Percentiles rank a stretch among this genome's conserved stretches.
Evolutionary conservation across 2,888 invertebrate genomes (phyloP).

Genomic region (Campoplex nolae): DNA sequence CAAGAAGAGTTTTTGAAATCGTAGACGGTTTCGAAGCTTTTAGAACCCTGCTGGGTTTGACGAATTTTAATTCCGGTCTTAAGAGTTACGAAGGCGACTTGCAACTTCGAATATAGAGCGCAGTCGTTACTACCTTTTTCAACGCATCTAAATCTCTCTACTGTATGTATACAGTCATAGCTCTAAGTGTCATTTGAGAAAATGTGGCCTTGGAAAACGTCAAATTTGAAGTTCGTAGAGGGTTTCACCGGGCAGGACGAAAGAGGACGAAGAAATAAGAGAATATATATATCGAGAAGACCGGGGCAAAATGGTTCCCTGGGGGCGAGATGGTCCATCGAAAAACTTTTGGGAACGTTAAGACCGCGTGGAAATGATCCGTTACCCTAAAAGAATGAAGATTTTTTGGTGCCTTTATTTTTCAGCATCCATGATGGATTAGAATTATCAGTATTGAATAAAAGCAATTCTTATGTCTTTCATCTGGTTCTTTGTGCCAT

Average conservation of each 20-base stretch:
- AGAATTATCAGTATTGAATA: background rate
- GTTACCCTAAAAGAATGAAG: background rate
- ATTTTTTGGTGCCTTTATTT: background rate
- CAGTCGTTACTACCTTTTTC: constrained; percentile 23
- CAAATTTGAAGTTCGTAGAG: constrained; percentile 45
- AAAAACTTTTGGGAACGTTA: background rate
- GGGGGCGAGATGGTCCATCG: background rate
- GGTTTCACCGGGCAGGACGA: constrained; percentile 23
- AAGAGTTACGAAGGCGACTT: background rate
- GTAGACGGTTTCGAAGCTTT: constrained; percentile 14
- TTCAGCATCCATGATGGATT: background rate
- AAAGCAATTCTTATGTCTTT: background rate
- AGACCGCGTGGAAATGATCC: background rate
- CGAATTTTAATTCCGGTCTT: constrained; percentile 22
- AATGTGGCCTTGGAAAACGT: constrained; percentile 53
- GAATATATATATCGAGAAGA: background rate
- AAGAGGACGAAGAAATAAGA: constrained; percentile 41
- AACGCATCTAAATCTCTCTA: background rate
- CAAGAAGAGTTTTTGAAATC: constrained; percentile 31
- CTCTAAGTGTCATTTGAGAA: constrained; percentile 48
- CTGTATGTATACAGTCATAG: background rate
- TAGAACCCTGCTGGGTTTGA: background rate
- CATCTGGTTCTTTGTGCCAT: background rate
- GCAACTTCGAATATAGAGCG: background rate
- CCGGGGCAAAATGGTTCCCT: background rate